Evolutionary conservation across 2,888 invertebrate species (phyloP).

Genomic region (Temnothorax ravouxi): DNA sequence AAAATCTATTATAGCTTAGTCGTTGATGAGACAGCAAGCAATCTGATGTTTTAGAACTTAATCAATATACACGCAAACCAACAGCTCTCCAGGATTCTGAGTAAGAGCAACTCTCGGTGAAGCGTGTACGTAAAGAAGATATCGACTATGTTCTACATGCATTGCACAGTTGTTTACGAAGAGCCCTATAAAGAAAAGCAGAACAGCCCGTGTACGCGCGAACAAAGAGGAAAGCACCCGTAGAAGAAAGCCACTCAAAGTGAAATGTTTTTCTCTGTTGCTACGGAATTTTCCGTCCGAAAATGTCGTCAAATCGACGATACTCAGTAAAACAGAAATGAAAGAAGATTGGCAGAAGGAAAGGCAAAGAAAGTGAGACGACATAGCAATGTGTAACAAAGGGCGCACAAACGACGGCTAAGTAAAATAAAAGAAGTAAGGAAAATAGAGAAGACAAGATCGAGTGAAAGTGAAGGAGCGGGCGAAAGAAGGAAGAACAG

Average conservation of each 20-base stretch:
- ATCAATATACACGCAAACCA: conserved; percentile 60
- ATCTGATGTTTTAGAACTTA: conserved; percentile 51
- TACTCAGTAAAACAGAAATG: conserved; percentile 43
- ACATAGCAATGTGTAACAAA: conserved; percentile 36
- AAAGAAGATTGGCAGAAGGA: conserved; percentile 56
- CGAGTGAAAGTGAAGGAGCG: conserved; percentile 60
- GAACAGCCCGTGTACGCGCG: conserved; percentile 24
- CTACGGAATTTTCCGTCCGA: conserved; percentile 74
- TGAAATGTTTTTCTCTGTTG: conserved; percentile 75
- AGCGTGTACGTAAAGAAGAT: conserved; percentile 58
- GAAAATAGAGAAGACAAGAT: conserved; percentile 19
- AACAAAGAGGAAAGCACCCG: conserved; percentile 57
- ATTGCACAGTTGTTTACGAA: conserved; percentile 63
- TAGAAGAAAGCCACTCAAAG: conserved; percentile 70
- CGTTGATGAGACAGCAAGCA: conserved; percentile 5
- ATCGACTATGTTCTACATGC: conserved; percentile 56
- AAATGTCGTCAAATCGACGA: conserved; percentile 77
- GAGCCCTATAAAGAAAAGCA: conserved; percentile 50
- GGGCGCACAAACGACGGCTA: conserved; percentile 12
- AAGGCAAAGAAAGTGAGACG: conserved; percentile 17
- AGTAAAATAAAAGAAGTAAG: conserved; percentile 46
- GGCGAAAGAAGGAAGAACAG: conserved; percentile 1
- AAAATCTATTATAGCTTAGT: not conserved
- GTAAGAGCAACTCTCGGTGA: conserved; percentile 51
- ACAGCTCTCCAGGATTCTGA: conserved; percentile 46